phyloP scores from a whole-genome alignment of 2,888 invertebrate species.

The Serripes groenlandicus region DNA sequence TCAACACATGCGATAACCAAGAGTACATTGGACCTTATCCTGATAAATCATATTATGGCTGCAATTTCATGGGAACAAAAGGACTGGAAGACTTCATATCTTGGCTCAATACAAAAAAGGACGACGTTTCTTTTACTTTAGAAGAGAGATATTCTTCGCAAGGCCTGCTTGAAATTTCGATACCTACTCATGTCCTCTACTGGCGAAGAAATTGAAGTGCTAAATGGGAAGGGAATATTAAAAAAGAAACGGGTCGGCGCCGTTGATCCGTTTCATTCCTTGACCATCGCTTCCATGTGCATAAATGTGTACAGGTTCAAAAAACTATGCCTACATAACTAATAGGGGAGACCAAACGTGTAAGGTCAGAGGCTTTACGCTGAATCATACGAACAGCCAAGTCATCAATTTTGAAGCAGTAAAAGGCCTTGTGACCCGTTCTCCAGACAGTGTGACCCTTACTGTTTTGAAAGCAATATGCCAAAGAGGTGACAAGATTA shows the following conservation, averaged over 20 bases:
- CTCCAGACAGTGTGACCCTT: too few species aligned
- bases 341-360: too few species aligned
- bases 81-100: conserved; percentile 26
- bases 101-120: conserved; percentile 22
- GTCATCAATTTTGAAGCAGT: too few species aligned
- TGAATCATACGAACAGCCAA: too few species aligned
- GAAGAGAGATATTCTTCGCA: conserved; percentile 39
- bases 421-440: too few species aligned
- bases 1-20: conserved; percentile 52
- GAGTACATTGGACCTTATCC: conserved; percentile 52
- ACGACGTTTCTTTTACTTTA: too few species aligned
- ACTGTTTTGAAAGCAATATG: too few species aligned
- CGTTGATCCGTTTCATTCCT: conserved; percentile 51
- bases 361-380: too few species aligned
- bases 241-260: conserved; percentile 27
- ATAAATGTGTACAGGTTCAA: conserved; percentile 39
- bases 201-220: not conserved
- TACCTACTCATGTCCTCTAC: conserved; percentile 32
- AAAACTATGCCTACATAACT: too few species aligned
- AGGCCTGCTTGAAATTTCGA: conserved; percentile 50
- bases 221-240: conserved; percentile 23
- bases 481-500: too few species aligned
- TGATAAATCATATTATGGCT: conserved; percentile 31
- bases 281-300: conserved; percentile 52
- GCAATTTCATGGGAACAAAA: conserved; percentile 21